phyloP scores from a whole-genome alignment of 2,797 vertebrate genomes.

The Melanotaenia pygmaea region DNA sequence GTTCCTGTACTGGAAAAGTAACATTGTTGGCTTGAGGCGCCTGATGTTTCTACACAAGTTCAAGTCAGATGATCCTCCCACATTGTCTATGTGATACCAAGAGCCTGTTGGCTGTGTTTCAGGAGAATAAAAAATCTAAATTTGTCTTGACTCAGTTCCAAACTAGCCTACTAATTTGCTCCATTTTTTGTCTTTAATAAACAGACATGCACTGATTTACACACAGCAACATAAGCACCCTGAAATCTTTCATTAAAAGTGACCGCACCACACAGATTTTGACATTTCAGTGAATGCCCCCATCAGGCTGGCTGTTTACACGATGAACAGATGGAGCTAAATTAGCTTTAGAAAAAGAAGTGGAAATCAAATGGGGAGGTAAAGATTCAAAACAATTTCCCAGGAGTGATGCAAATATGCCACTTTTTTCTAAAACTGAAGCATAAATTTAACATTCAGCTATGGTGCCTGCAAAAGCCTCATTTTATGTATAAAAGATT shows the following conservation, averaged over 20 bases:
- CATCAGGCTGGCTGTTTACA: slow-evolving; percentile 35
- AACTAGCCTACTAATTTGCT: slow-evolving; percentile 20
- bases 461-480: neutral
- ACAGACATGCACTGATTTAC: slow-evolving; percentile 18
- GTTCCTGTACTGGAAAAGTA: slow-evolving; percentile 46
- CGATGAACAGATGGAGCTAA: slow-evolving; percentile 31
- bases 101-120: slow-evolving; percentile 37
- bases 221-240: slow-evolving; percentile 13
- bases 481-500: neutral
- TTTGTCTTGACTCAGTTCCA: slow-evolving; percentile 44
- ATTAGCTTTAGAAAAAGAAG: slow-evolving; percentile 30
- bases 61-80: slow-evolving; percentile 33
- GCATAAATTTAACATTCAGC: slow-evolving; percentile 10
- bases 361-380: slow-evolving; percentile 26
- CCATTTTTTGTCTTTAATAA: slow-evolving; percentile 35
- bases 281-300: slow-evolving; percentile 34
- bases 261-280: slow-evolving; percentile 25
- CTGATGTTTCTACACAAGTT: slow-evolving; percentile 36
- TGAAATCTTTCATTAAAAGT: slow-evolving; percentile 41
- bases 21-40: slow-evolving; percentile 46
- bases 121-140: slow-evolving; percentile 25
- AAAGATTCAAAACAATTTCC: slow-evolving; percentile 24
- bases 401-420: slow-evolving; percentile 22
- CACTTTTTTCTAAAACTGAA: slow-evolving; percentile 12
- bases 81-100: slow-evolving; percentile 25